phyloP scores from a whole-genome alignment of 2,797 vertebrate genomes.

The Anabacerthia variegaticeps region DNA sequence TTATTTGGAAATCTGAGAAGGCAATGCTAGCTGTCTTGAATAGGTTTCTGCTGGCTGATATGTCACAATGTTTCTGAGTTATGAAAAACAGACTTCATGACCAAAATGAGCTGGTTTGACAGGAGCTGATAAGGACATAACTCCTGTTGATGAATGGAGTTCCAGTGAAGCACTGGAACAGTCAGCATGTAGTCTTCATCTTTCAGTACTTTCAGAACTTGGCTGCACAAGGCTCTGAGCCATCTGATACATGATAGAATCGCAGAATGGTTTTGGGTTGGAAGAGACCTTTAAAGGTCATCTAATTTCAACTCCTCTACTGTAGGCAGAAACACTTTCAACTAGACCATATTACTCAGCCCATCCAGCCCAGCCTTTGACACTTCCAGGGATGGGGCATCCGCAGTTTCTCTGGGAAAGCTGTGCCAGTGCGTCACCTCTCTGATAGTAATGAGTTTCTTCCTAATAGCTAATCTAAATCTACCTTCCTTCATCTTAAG shows the following conservation, averaged over 20 bases:
- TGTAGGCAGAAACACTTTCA: not conserved
- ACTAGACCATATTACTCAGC: not conserved
- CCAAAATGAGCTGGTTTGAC: not conserved
- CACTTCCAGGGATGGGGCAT: not conserved
- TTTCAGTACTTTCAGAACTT: not conserved
- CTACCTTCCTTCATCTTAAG: not conserved
- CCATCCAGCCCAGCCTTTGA: not conserved
- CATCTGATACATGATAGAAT: not conserved
- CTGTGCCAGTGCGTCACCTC: not conserved
- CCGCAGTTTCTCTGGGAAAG: not conserved
- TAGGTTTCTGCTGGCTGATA: not conserved
- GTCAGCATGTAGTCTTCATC: fast-evolving
- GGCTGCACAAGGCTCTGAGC: not conserved
- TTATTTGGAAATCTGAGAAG: not conserved
- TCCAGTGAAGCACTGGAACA: not conserved
- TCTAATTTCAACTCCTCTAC: not conserved
- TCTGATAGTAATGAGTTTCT: not conserved
- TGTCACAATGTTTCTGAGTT: not conserved
- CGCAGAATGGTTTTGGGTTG: not conserved
- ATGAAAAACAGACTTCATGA: not conserved
- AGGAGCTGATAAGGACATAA: not conserved
- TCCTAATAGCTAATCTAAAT: not conserved
- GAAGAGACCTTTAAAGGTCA: not conserved
- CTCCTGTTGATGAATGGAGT: not conserved
- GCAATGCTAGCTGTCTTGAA: not conserved